Conservation (phyloP, 2,797 vertebrate genomes). For the Cynodonichthys magdalenae region DNA sequence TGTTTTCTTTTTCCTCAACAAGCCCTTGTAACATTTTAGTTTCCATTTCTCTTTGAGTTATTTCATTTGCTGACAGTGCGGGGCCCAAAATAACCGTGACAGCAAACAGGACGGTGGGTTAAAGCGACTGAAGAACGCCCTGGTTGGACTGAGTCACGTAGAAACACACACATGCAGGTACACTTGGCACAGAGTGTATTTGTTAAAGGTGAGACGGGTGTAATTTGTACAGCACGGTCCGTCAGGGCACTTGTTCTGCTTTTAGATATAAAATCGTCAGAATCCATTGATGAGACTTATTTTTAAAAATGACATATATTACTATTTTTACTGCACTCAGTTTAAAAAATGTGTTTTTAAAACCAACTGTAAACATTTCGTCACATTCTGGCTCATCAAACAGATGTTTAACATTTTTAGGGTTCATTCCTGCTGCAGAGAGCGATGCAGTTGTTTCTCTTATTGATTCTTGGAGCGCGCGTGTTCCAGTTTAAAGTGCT, state of each 20-base stretch:
- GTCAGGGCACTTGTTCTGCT: conserved; percentile 1
- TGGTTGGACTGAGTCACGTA: conserved; percentile 32
- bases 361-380: not conserved
- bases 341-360: not conserved
- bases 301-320: not conserved
- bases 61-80: not conserved
- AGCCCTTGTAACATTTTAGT: not conserved
- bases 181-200: conserved; percentile 31
- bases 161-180: conserved; percentile 29
- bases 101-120: conserved; percentile 5
- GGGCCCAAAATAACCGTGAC: conserved; percentile 8
- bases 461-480: conserved; percentile 29
- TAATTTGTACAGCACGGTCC: not conserved
- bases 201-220: conserved; percentile 50
- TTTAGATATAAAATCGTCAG: not conserved
- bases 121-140: not conserved
- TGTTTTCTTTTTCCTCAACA: not conserved
- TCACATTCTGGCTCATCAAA: not conserved
- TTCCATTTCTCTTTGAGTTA: conserved; percentile 1
- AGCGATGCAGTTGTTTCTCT: conserved; percentile 26
- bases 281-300: not conserved
- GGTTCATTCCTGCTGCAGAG: conserved; percentile 17
- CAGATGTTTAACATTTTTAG: conserved; percentile 6
- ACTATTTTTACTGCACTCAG: not conserved
- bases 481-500: conserved; percentile 20